Conservation (phyloP, 2,113 vertebrate species). For the Elachura formosa region DNA sequence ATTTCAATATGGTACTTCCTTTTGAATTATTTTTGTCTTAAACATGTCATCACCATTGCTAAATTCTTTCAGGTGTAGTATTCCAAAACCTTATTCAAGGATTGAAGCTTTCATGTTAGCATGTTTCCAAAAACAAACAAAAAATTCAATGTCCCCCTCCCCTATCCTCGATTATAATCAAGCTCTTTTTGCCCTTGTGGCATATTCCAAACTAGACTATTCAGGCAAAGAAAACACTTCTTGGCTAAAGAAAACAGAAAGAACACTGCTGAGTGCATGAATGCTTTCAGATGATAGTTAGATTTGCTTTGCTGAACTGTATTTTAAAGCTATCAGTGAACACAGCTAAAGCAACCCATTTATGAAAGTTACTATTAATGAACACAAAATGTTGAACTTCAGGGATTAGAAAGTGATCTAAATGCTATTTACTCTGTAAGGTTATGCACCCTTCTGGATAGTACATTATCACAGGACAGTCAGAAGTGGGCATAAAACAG, state of each 20-base stretch:
- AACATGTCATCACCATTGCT: neutral
- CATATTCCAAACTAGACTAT: neutral
- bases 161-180: rapidly evolving
- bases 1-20: neutral
- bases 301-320: neutral
- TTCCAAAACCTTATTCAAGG: neutral
- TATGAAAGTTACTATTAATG: neutral
- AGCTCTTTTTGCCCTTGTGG: neutral
- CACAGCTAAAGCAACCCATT: neutral
- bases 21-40: constrained; percentile 19
- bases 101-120: neutral
- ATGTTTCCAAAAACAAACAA: neutral
- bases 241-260: neutral
- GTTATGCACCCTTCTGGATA: neutral
- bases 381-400: neutral
- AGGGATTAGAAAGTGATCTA: neutral
- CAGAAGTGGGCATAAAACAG: neutral
- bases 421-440: neutral
- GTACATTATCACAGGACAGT: neutral
- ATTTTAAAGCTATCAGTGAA: neutral
- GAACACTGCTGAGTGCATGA: neutral
- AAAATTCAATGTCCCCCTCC: rapidly evolving
- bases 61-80: neutral
- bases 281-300: neutral
- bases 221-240: neutral